phyloP scores from a whole-genome alignment of 1,140 invertebrate species.

The Atopsyche davidsoni region DNA sequence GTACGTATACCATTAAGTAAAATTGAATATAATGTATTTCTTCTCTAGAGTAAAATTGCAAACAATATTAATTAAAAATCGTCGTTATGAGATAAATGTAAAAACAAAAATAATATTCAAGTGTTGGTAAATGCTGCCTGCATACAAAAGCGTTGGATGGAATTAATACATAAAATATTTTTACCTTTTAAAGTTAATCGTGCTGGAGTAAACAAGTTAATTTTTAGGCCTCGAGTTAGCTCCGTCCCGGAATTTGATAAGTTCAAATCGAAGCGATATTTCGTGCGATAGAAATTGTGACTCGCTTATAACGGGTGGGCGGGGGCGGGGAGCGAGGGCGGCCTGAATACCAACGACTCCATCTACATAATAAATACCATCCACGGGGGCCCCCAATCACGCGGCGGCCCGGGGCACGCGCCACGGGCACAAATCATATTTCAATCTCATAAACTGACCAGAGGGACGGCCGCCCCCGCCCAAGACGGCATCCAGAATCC shows the following conservation, averaged over 20 bases:
- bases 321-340: slow-evolving; percentile 21
- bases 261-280: slow-evolving; percentile 19
- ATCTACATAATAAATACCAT: slow-evolving; percentile 31
- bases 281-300: slow-evolving; percentile 1
- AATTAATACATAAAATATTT: too few species aligned
- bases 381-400: slow-evolving; percentile 22
- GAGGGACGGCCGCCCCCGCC: slow-evolving; percentile 13
- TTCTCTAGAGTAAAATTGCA: too few species aligned
- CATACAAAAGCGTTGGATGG: too few species aligned
- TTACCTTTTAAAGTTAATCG: slow-evolving; percentile 6
- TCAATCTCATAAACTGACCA: slow-evolving; percentile 33
- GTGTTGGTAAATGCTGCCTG: too few species aligned
- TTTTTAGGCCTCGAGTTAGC: too few species aligned
- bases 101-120: too few species aligned
- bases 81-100: too few species aligned
- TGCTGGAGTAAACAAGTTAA: too few species aligned
- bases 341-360: slow-evolving; percentile 29
- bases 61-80: too few species aligned
- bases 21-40: too few species aligned
- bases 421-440: slow-evolving; percentile 31
- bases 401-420: slow-evolving; percentile 27
- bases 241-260: slow-evolving; percentile 11
- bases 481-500: slow-evolving; percentile 15
- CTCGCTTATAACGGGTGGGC: slow-evolving; percentile 11
- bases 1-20: too few species aligned